Evolutionary conservation across 2,113 vertebrate species (phyloP), one percentile per base, ranked within the genome.

Genomic region (Plestiodon gilberti): DNA sequence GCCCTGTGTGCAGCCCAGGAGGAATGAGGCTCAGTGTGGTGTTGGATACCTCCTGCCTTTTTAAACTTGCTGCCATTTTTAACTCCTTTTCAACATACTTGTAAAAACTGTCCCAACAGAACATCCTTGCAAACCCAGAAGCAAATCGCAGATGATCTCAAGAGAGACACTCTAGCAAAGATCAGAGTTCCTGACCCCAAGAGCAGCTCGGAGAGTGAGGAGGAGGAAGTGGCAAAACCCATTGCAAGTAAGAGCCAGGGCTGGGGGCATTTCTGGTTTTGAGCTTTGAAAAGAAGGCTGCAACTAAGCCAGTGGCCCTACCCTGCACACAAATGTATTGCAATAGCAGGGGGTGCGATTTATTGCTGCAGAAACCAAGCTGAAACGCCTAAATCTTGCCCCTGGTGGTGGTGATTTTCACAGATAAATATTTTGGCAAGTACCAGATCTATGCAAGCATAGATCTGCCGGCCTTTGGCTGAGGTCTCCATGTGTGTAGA

Each of bases 201-300:
- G 78, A 97, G 96, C 93, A 96, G 94, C 90, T 96, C 97, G 0
- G 97, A 97, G 89, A 96, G 96, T 89, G 97, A 97, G 13, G 97
- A 96, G 13, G 96, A 97, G 73, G 96, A 96, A 2, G 94, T 94
- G 70, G 61, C 40, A 0, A 95, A 95, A 93, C 61, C 95, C 75
- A 55, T 74, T 2, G 90, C 78, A 0, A 84, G 96, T 97, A 96
- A 90, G 95, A 92, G 43, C 38, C 59, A 71, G 75, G 86, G 30
- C 22, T 11, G 20, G 57, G 55, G 17, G 22, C 35, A 59, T 76
- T n/a, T 62, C 11, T 10, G 14, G 6, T 33, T 25, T 75, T 76
- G 33, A 43, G 13, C 38, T 43, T 83, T 78, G 74, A 85, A n/a
- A 62, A 4, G 25, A 43, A 64, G 33, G 25, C 6, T 38, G 61